A percentile compares a stretch with the other conserved stretches of the same genome.
Conservation (phyloP, 2,113 vertebrate genomes). For the Aphyosemion australe region DNA sequence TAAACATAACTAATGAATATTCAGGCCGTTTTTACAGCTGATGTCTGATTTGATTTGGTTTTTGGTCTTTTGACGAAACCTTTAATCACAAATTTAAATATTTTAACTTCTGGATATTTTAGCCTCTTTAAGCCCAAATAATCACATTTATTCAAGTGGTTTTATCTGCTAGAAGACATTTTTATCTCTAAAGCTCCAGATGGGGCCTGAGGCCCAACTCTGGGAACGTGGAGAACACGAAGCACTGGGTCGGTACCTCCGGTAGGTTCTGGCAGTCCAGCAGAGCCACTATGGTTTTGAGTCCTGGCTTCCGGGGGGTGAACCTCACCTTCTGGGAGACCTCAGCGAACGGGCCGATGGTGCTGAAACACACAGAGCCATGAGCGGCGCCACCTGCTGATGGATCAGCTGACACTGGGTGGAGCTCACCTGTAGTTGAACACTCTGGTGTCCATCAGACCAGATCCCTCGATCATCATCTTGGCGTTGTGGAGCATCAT, state of each 20-base stretch:
- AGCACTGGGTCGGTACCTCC: slow-evolving; percentile 60
- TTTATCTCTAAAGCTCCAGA: neutral
- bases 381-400: neutral
- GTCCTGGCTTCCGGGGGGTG: slow-evolving; percentile 71
- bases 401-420: neutral
- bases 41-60: too few relatives aligned
- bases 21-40: too few relatives aligned
- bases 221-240: too few relatives aligned
- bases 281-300: slow-evolving; percentile 78
- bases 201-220: too few relatives aligned
- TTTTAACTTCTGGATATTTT: too few relatives aligned
- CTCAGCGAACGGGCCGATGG: slow-evolving; percentile 9
- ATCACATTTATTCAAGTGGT: too few relatives aligned
- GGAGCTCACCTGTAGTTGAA: slow-evolving; percentile 79
- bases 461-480: slow-evolving; percentile 82
- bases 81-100: too few relatives aligned
- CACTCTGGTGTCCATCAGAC: slow-evolving; percentile 59
- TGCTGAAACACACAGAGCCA: slow-evolving; percentile 39
- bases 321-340: slow-evolving; percentile 80
- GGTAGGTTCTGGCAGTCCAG: slow-evolving; percentile 69
- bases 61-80: too few relatives aligned
- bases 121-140: too few relatives aligned
- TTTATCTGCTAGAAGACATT: too few relatives aligned
- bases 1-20: too few relatives aligned
- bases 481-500: slow-evolving; percentile 69